These are phyloP conservation scores for Eptesicus fuscus DNA, from an alignment of 2,113 vertebrate species.

Conservation along the genomic window DNA sequence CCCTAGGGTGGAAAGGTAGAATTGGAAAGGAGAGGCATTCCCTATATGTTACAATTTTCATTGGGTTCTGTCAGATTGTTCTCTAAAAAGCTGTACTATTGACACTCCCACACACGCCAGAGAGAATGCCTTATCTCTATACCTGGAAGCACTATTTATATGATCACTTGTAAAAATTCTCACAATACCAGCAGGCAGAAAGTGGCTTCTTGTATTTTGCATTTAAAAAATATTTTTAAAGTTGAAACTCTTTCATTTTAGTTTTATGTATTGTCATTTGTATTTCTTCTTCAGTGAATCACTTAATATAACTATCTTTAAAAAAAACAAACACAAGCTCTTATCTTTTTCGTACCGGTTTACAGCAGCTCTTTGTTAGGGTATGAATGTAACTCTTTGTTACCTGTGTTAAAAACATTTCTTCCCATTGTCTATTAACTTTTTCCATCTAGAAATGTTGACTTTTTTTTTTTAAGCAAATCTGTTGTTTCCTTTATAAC, in stretches of 20 bases:
- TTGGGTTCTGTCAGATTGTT: neutral
- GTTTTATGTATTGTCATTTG: neutral
- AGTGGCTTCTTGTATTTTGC: neutral
- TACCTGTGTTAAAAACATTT: neutral
- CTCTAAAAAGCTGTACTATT: neutral
- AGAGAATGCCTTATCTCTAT: neutral
- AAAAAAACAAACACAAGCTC: neutral
- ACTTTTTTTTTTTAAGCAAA: neutral
- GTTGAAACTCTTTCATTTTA: neutral
- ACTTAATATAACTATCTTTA: neutral
- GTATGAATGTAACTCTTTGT: neutral
- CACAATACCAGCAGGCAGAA: neutral
- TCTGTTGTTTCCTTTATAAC: neutral
- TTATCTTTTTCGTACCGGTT: neutral
- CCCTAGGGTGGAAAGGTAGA: neutral
- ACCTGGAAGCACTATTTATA: neutral
- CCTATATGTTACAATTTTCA: neutral
- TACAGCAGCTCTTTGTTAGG: neutral
- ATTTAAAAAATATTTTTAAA: neutral
- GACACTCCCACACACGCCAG: too few species aligned
- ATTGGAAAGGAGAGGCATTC: neutral
- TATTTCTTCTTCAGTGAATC: neutral
- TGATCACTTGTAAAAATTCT: neutral
- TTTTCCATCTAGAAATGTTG: conserved; percentile 37
- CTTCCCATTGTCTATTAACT: neutral